Evolutionary conservation across 2,888 invertebrate genomes (phyloP), one percentile per base, ranked within the genome.

Genomic region (Limnephilus marmoratus): DNA sequence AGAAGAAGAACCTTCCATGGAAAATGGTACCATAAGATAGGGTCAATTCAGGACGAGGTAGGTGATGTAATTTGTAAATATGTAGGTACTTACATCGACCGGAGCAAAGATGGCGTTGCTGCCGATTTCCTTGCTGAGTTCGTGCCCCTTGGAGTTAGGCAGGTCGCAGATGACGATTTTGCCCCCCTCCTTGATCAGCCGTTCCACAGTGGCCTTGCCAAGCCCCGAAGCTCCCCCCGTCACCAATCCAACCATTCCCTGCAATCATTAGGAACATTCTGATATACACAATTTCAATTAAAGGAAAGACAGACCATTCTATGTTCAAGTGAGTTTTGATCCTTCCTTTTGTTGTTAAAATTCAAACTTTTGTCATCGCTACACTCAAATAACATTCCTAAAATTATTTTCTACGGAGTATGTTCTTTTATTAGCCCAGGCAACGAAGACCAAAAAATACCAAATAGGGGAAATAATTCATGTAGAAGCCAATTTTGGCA

Each of bases 201-300:
- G 97, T 95, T 99, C 98, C 0, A 97, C 99, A 0, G 98, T 98
- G 0, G 98, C 99, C 94, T 97, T 97, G 0, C 99, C 99, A 31
- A 99, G 96, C 0, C 99, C 99, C 0, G 99, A 99, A 0, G 99
- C 99, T 87, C 99, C 99, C 11, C 99, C 99, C 41, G 99, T 99
- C 31, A 99, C 98, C 93, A 99, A 96, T 91, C 97, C 97, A 90
- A 99, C 99, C 87, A 98, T 95, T 94, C 98, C 98, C 98, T 98
- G 94, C 1, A 95, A 94, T 90, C 68, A n/a, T 68, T 68, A 68
- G 68, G 24, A 68, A 68, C 31, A 31, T 53, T 68, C 7, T 68
- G 24, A 24, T 2, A 18, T 53, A 53, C 24, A 24, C 18, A 68
- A 68, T 68, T 68, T 24, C 68, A 53, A 9, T 0, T 9, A 41